These are phyloP conservation scores for Cyphomyrmex costatus DNA, from an alignment of 1,140 invertebrate genomes.

Conservation along the genomic window DNA sequence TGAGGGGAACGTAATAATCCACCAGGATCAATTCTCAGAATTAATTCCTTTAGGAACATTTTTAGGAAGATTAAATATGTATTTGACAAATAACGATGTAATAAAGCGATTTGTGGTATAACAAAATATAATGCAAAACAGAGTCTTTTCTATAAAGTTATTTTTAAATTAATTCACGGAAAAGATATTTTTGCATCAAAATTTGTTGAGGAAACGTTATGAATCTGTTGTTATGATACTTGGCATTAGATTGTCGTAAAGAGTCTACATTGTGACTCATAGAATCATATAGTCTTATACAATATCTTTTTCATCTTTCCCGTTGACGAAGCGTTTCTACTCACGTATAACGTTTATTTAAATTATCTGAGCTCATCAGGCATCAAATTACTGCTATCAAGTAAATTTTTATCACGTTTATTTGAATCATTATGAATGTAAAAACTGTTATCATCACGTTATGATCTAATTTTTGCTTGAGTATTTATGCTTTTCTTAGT, in stretches of 20 bases:
- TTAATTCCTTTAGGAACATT: not conserved
- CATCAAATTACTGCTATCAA: slow-evolving; percentile 31
- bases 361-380: slow-evolving; percentile 8
- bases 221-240: slow-evolving; percentile 11
- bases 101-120: not conserved
- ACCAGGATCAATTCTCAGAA: not conserved
- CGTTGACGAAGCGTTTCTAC: slow-evolving; percentile 15
- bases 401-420: not conserved
- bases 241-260: slow-evolving; percentile 1
- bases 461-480: not conserved
- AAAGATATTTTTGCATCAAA: slow-evolving; percentile 1
- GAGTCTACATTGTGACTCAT: slow-evolving; percentile 25
- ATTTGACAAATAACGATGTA: not conserved
- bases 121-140: not conserved
- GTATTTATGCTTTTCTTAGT: not conserved
- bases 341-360: slow-evolving; percentile 7
- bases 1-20: not conserved
- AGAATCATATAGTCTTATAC: slow-evolving; percentile 9
- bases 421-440: slow-evolving; percentile 26
- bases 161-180: not conserved
- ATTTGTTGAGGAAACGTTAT: not conserved
- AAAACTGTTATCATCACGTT: slow-evolving; percentile 26
- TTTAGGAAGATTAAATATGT: not conserved
- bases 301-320: slow-evolving; percentile 24
- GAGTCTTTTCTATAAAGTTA: not conserved